Evolutionary conservation across 2,888 invertebrate species (phyloP).

Genomic region (Nipponacmea schrenckii): DNA sequence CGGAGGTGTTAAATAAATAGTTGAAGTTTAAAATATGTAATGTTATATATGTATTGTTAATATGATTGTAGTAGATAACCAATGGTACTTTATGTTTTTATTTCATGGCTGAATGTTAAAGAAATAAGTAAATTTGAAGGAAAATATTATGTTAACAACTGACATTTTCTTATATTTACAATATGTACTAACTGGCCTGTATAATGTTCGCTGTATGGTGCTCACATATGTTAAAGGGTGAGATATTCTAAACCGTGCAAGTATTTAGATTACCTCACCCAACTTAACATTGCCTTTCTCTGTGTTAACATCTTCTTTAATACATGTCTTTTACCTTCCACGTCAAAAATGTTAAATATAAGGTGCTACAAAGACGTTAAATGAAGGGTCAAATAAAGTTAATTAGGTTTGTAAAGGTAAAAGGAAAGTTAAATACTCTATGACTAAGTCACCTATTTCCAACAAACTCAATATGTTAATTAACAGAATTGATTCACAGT

Average conservation of each 20-base stretch:
- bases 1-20: not conserved
- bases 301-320: not conserved
- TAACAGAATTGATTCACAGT: too few relatives aligned
- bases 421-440: too few relatives aligned
- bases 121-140: constrained; percentile 8
- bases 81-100: constrained; percentile 6
- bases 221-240: constrained; percentile 6
- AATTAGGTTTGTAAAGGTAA: too few relatives aligned
- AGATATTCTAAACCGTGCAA: not conserved
- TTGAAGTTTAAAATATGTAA: not conserved
- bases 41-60: not conserved
- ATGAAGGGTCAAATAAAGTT: too few relatives aligned
- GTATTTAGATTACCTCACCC: constrained; percentile 6
- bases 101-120: not conserved
- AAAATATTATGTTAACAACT: constrained; percentile 7
- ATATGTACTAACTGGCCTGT: constrained; percentile 4
- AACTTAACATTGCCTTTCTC: not conserved
- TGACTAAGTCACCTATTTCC: too few relatives aligned
- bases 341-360: too few relatives aligned
- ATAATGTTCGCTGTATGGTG: not conserved
- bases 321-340: too few relatives aligned
- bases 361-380: too few relatives aligned
- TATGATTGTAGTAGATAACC: not conserved
- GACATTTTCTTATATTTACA: constrained; percentile 4
- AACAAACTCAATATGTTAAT: too few relatives aligned